phyloP scores from a whole-genome alignment of 2,113 vertebrate genomes.

The Cettia cetti region DNA sequence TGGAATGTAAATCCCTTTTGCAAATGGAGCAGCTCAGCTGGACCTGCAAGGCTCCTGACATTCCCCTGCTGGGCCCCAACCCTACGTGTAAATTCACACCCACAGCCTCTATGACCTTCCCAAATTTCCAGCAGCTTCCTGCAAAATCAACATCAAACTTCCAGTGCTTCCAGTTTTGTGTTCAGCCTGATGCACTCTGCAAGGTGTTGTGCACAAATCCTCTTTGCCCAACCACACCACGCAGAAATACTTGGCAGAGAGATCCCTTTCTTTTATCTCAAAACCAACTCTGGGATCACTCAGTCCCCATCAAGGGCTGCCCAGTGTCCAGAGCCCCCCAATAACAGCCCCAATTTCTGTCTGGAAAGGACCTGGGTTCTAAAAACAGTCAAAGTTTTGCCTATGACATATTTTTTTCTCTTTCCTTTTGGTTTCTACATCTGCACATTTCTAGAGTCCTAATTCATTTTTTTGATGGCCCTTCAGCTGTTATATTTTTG shows the following conservation, averaged over 20 bases:
- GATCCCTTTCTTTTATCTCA: neutral
- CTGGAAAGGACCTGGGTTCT: neutral
- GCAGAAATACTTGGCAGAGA: neutral
- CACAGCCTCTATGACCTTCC: neutral
- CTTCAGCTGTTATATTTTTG: constrained; percentile 26
- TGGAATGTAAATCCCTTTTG: neutral
- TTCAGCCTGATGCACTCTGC: neutral
- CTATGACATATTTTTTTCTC: neutral
- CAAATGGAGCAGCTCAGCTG: neutral
- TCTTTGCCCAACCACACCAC: neutral
- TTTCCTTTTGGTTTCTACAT: neutral
- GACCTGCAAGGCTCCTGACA: neutral
- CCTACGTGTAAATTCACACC: neutral
- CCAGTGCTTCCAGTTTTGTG: neutral
- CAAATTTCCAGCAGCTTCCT: neutral
- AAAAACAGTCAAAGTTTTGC: neutral
- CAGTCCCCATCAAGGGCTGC: rapidly evolving
- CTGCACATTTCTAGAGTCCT: neutral
- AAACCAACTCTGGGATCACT: neutral
- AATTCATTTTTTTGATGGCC: constrained; percentile 30
- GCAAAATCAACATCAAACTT: neutral
- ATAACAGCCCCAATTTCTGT: neutral
- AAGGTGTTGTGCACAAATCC: neutral
- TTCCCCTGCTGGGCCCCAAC: neutral
- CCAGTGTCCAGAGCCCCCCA: neutral